Evolutionary conservation across 2,113 vertebrate genomes (phyloP), one percentile per base, ranked within the genome.

Genomic region (Cariama cristata): DNA sequence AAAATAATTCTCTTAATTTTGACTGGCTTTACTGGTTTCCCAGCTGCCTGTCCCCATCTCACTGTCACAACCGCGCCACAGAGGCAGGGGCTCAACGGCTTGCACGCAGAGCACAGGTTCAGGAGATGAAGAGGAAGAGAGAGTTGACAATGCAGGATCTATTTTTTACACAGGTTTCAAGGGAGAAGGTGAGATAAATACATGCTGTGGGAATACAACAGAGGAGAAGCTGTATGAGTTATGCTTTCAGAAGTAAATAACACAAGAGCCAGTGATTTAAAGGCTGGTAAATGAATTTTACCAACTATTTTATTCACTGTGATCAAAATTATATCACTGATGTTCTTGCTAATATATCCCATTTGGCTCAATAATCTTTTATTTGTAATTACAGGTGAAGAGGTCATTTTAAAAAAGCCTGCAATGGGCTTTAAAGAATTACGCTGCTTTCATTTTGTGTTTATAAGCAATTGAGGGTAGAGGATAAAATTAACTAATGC

Each of bases 361-460:
- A 95, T 94, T 97, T 94, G 94, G 67, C 81, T 96, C 81, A 92
- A 96, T 96, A 95, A 93, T 97, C 84, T 96, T 96, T 93, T 96
- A 84, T 94, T 97, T 94, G 87, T 95, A 97, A 96, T 95, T 96
- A 83, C 67, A 94, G 91, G 94, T 96, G 87, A 96, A 91, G 77
- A 86, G 96, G 94, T 95, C 91, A 49, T 86, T 96, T 96, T 90
- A 90, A 95, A 88, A 96, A 96, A 94, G 81, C 71, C 71, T 90
- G 74, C 38, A 55, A 66, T 72, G 82, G 56, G 19, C 60, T 92
- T 95, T 94, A 94, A 96, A 94, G 88, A 97, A 92, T 94, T 86
- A 93, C 12, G 38, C 80, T 92, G 90, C 85, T 90, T 95, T 96
- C 82, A 72, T 87, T 90, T 95, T 88, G 47, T 81, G 75, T 95